Evolutionary conservation across 92 coral and sea anemone genomes (phyloP).

Genomic region (Palythoa grandis): DNA sequence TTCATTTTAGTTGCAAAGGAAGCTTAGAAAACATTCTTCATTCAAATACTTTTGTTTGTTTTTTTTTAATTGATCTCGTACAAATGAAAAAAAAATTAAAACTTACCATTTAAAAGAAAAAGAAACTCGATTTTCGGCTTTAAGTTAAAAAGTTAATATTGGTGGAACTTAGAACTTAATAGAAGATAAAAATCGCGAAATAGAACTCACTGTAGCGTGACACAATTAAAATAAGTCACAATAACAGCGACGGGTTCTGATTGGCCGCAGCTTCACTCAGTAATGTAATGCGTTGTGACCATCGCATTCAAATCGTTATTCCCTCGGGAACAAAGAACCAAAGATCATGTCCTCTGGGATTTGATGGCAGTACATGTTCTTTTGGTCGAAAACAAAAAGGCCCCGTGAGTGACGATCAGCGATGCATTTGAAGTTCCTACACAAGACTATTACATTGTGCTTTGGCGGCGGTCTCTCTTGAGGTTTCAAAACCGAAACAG

Average conservation of each 20-base stretch:
- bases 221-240: slow-evolving; percentile 23
- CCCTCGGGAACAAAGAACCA: slow-evolving; percentile 87
- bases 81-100: too few species aligned
- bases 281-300: slow-evolving; percentile 27
- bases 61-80: too few species aligned
- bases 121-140: too few species aligned
- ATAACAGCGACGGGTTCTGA: slow-evolving; percentile 32
- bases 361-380: slow-evolving; percentile 70
- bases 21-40: too few species aligned
- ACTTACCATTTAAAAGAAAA: too few species aligned
- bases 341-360: slow-evolving; percentile 86
- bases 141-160: neutral
- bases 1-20: too few species aligned
- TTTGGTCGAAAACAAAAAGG: slow-evolving; percentile 73
- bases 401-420: slow-evolving; percentile 59
- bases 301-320: slow-evolving; percentile 62
- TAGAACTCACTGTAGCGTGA: slow-evolving; percentile 28
- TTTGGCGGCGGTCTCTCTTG: slow-evolving; percentile 27
- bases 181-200: too few species aligned
- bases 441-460: slow-evolving; percentile 34
- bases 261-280: slow-evolving; percentile 48
- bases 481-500: slow-evolving; percentile 18
- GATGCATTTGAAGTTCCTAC: slow-evolving; percentile 59
- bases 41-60: too few species aligned
- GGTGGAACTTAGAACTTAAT: too few species aligned